Base-by-base conservation (phyloP, 2,888 invertebrate genomes). In the Branchellion lobata region DNA sequence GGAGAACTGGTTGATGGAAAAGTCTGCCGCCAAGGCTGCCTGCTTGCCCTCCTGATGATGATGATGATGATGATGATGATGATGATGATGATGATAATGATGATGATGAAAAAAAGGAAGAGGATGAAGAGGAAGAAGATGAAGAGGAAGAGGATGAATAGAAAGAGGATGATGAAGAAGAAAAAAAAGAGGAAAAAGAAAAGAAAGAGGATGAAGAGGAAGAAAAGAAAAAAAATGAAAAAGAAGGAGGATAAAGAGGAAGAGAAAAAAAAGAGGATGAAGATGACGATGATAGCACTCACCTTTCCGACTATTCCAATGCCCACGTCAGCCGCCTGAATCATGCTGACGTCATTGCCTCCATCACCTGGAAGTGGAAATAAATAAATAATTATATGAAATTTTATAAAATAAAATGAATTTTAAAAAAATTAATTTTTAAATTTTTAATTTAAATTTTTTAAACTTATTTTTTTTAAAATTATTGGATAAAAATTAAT, bases 21-120 rank as follows among this genome's bases (percentile, higher is more conserved):
- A 98, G 89, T 98, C 98, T n/a, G 97, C 96, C 34, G 98, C 97
- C 80, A 98, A 89, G 57, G 96, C 95, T 0, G 97, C 89, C 82
- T 89, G 89, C 80, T 86, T 87, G 14, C 89, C 89, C 84, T 89
- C 89, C 86, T 87, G 82, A 0, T 83, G 82, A 74, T 24, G n/a
- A 57, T 57, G 21, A 57, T 57, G 21, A 57, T 18, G 21, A 24
- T 57, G 61, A 24, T 57, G 61, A 24, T 40, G 40, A 40, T 40
- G 40, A 40, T 8, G 40, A 40, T 40, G 40, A 40, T 40, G 40
- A 40, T 40, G 14, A 40, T 40, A 14, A 40, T 40, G 40, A 40
- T 40, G 40, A 40, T 40, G 40, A 40, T 40, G 40, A 40, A 8
- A 14, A 40, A 8, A 24, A 57, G 5, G 21, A 57, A 3, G 21